phyloP scores from a whole-genome alignment of 2,113 vertebrate species.

The Hylia prasina region DNA sequence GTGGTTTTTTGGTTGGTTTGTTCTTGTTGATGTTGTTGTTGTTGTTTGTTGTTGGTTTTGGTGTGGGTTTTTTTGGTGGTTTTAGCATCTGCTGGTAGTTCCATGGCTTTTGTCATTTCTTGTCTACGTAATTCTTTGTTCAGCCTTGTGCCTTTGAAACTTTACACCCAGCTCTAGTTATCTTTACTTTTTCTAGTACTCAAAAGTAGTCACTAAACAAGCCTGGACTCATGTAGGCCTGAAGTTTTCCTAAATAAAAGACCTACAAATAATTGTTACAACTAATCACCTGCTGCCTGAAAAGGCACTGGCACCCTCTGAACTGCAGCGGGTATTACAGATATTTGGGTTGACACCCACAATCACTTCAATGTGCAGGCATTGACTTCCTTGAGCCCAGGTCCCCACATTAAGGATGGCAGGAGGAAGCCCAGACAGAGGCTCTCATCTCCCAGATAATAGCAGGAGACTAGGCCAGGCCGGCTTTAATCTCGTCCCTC shows the following conservation, averaged over 20 bases:
- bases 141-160: slow-evolving; percentile 57
- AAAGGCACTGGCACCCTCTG: background rate
- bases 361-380: slow-evolving; percentile 33
- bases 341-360: slow-evolving; percentile 7
- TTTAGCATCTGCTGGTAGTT: slow-evolving; percentile 46
- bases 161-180: slow-evolving; percentile 38
- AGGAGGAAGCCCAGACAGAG: background rate
- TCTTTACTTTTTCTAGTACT: slow-evolving; percentile 48
- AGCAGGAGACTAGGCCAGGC: background rate
- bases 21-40: accelerated
- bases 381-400: background rate
- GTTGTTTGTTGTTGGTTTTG: accelerated
- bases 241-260: background rate
- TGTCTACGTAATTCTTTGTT: slow-evolving; percentile 55
- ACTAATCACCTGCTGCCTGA: background rate
- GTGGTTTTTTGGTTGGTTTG: background rate
- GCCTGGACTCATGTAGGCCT: background rate
- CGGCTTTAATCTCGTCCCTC: background rate
- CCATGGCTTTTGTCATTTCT: slow-evolving; percentile 51
- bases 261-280: background rate
- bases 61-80: background rate
- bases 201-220: background rate
- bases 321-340: background rate
- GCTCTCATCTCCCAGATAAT: slow-evolving; percentile 14
- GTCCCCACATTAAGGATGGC: background rate